These are phyloP conservation scores for Tanypteryx hageni DNA, from an alignment of 2,888 invertebrate genomes.

Conservation along the genomic window DNA sequence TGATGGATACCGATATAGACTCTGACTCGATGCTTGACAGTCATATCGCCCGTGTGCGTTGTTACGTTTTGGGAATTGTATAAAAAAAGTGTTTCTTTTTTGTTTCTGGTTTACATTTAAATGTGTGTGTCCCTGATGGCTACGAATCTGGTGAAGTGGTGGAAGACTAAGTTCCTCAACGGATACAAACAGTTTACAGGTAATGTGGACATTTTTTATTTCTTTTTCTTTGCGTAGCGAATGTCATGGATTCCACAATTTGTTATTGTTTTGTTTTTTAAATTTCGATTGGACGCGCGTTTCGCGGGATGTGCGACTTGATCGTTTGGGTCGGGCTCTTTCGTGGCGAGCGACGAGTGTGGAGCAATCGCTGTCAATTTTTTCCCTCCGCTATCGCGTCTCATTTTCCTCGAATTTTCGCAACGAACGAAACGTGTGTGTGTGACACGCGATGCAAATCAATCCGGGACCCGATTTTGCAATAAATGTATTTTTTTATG, in stretches of 20 bases:
- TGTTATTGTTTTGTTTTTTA: neutral
- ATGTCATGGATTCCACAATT: neutral
- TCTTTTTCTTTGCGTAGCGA: neutral
- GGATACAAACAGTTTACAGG: slow-evolving; percentile 86
- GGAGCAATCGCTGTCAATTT: neutral
- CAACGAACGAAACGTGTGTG: neutral
- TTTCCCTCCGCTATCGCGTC: neutral
- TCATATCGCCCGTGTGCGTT: neutral
- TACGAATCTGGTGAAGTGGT: slow-evolving; percentile 86
- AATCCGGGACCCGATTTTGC: too few relatives aligned
- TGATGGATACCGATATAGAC: neutral
- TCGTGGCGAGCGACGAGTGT: neutral
- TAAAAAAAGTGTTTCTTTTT: neutral
- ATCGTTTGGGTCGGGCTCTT: neutral
- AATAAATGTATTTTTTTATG: too few relatives aligned
- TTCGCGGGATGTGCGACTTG: neutral
- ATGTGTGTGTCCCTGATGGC: slow-evolving; percentile 78
- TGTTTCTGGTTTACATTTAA: slow-evolving; percentile 36
- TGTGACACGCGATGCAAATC: neutral
- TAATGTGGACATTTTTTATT: slow-evolving; percentile 73
- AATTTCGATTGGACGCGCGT: neutral
- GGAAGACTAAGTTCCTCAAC: slow-evolving; percentile 86
- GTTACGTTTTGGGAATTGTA: neutral
- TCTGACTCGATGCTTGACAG: slow-evolving; percentile 18
- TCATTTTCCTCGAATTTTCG: neutral